Percentiles rank a stretch among this genome's conserved stretches.
Evolutionary conservation across 2,888 invertebrate species (phyloP).

Genomic region (Lissonota sp.): DNA sequence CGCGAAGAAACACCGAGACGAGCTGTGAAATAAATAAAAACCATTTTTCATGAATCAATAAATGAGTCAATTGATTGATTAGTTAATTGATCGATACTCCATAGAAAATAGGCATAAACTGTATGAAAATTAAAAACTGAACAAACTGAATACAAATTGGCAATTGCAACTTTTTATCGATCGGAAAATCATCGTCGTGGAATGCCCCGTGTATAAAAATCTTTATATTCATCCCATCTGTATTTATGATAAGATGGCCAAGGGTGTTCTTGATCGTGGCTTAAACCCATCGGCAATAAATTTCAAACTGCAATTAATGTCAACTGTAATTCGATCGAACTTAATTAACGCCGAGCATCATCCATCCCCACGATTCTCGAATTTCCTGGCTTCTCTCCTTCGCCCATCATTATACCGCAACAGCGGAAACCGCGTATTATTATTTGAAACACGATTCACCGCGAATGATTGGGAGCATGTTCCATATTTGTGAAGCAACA

Average conservation of each 20-base stretch:
- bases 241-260: too few relatives aligned
- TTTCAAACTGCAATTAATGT: conserved; percentile 54
- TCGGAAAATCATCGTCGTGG: too few relatives aligned
- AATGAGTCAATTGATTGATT: too few relatives aligned
- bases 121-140: too few relatives aligned
- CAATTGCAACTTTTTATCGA: too few relatives aligned
- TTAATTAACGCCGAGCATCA: conserved; percentile 42
- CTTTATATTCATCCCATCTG: too few relatives aligned
- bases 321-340: conserved; percentile 41
- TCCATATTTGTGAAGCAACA: not conserved
- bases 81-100: too few relatives aligned
- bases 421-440: conserved; percentile 41
- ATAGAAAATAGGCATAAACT: too few relatives aligned
- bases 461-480: conserved; percentile 42
- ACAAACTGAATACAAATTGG: too few relatives aligned
- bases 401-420: conserved; percentile 1
- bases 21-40: conserved; percentile 79
- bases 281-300: conserved; percentile 37
- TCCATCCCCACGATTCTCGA: not conserved
- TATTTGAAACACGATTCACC: conserved; percentile 45
- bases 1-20: conserved; percentile 94
- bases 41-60: not conserved
- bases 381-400: not conserved
- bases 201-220: too few relatives aligned
- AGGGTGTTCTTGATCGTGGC: not conserved